Conservation (phyloP, 2,888 invertebrate species). For the Lottia gigantea region DNA sequence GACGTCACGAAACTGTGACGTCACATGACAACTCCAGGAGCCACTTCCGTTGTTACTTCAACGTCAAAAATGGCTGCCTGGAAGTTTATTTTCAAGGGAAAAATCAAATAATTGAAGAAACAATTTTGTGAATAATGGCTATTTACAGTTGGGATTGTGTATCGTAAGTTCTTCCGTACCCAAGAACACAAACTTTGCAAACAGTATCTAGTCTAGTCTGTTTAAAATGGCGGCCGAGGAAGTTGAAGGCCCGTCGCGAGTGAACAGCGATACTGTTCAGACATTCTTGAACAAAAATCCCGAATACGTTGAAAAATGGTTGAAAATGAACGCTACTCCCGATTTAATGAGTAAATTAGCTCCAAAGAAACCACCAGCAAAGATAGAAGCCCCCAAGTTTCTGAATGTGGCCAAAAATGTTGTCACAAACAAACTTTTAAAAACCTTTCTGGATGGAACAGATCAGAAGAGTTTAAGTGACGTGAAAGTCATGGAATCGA, state of each 20-base stretch:
- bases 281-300: constrained; percentile 47
- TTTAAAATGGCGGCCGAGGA: not conserved
- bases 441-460: constrained; percentile 50
- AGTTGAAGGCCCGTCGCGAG: too few species aligned
- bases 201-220: too few species aligned
- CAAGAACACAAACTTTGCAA: too few species aligned
- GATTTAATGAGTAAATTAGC: not conserved
- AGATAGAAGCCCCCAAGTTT: constrained; percentile 17
- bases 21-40: not conserved
- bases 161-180: not conserved
- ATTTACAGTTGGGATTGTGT: not conserved
- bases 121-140: not conserved
- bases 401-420: constrained; percentile 39
- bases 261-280: constrained; percentile 37
- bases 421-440: constrained; percentile 58
- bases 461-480: constrained; percentile 28
- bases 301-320: constrained; percentile 54
- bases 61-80: constrained; percentile 1
- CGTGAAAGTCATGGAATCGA: constrained; percentile 17
- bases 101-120: not conserved
- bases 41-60: not conserved
- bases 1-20: not conserved
- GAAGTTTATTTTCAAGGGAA: not conserved
- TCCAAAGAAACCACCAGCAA: not conserved
- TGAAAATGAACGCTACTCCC: constrained; percentile 38